Evolutionary conservation across 2,113 vertebrate species (phyloP).

Genomic region (Chloropsis cyanopogon): DNA sequence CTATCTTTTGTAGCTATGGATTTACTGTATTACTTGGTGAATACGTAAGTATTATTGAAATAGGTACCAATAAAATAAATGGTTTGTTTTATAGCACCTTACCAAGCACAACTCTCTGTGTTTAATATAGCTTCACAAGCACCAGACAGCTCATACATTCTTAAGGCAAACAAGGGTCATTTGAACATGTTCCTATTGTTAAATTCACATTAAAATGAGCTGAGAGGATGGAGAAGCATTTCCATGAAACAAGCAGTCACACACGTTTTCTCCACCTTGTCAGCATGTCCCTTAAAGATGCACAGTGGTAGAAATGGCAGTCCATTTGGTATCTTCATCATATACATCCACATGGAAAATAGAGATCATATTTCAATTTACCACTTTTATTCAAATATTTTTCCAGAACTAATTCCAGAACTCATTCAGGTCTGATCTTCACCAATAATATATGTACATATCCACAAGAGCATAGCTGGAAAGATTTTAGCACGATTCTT

Average conservation of each 20-base stretch:
- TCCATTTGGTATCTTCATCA: background rate
- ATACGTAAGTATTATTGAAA: background rate
- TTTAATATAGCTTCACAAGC: background rate
- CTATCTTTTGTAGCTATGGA: background rate
- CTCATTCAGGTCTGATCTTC: background rate
- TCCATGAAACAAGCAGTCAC: background rate
- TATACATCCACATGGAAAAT: background rate
- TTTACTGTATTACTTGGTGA: background rate
- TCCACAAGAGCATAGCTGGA: background rate
- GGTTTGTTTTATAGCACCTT: background rate
- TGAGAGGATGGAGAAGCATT: background rate
- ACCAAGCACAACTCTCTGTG: background rate
- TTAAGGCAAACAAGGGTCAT: background rate
- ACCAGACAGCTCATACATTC: background rate
- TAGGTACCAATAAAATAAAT: background rate
- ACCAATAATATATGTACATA: background rate
- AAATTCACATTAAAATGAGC: background rate
- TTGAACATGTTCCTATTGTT: background rate
- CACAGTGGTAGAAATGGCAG: accelerated
- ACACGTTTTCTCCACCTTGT: background rate
- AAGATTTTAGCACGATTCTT: background rate
- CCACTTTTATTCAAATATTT: background rate
- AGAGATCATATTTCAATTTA: background rate
- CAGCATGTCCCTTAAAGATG: background rate
- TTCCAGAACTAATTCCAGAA: background rate